Base-by-base conservation (phyloP, 2,888 invertebrate species). In the Syritta pipiens region DNA sequence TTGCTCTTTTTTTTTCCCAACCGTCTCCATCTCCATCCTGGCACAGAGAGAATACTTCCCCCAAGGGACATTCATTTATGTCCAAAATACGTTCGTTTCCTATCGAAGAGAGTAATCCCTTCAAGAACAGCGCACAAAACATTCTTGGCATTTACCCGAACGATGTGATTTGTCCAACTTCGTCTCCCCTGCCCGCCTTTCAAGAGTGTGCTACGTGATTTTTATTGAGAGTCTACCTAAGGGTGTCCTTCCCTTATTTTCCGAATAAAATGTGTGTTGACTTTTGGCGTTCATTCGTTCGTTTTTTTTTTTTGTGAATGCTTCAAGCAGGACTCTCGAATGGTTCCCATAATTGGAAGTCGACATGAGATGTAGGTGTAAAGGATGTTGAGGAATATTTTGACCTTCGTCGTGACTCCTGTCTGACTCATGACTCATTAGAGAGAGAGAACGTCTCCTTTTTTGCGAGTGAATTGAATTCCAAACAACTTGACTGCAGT, bases 221-320 rank as follows among this genome's bases (percentile, higher is more conserved):
- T 67, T 68, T 68, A 68, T 49, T 59, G 49, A 10, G 30, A 40
- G 28, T n/a, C n/a, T n/a, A 10, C 49, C 48, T 48, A 14, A 40
- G 48, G 48, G 20, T 24, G 22, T 30, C 4, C 22, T 35, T 22
- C 10, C 53, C 53, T 53, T 55, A 53, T 53, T 65, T 37, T n/a
- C n/a, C 26, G 42, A 10, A 44, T 28, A 30, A 59, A 30, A 46
- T 48, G 26, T 10, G 9, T 48, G 35, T 60, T 24, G n/a, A n/a
- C 24, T 22, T 60, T 19, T 26, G 10, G 20, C 32, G 9, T 51
- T 14, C 32, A n/a, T 22, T 44, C 12, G 10, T 4, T 42, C 24
- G 26, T 5, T n/a, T 12, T 3, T 42, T 44, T n/a, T n/a, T 46
- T 7, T 12, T n/a, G n/a, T n/a, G n/a, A n/a, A n/a, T n/a, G n/a